These are phyloP conservation scores for Trigoniulus corallinus DNA, from an alignment of 1,140 invertebrate genomes.

Conservation along the genomic window DNA sequence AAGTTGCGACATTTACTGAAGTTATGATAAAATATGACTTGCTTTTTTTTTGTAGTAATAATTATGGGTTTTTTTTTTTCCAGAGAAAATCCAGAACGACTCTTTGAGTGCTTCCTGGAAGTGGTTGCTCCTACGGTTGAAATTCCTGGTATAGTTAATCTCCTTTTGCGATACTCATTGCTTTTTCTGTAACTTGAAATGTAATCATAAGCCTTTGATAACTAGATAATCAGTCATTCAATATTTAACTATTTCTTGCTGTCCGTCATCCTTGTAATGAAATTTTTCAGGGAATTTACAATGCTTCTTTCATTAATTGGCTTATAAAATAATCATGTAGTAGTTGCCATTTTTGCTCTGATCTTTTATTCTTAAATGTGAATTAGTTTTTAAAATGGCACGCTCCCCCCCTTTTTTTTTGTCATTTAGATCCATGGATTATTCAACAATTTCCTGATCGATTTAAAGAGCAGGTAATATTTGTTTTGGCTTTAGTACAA, in stretches of 20 bases:
- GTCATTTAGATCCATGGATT: conserved; percentile 40
- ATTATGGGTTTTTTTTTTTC: conserved; percentile 21
- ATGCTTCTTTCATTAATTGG: too few relatives aligned
- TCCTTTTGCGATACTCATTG: conserved; percentile 29
- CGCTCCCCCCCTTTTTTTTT: background rate
- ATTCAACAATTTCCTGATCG: conserved; percentile 55
- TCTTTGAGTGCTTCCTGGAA: conserved; percentile 72
- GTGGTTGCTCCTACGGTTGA: conserved; percentile 31
- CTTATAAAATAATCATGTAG: background rate
- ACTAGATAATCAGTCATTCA: too few relatives aligned
- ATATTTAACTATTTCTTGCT: too few relatives aligned
- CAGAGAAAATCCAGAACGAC: conserved; percentile 58
- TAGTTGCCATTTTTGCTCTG: background rate
- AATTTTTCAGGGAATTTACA: too few relatives aligned
- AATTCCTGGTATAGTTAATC: conserved; percentile 29
- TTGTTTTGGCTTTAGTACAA: too few relatives aligned
- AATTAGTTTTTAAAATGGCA: conserved; percentile 2
- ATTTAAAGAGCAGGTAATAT: conserved; percentile 40
- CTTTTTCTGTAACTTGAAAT: too few relatives aligned
- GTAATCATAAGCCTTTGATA: too few relatives aligned
- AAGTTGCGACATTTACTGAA: too few relatives aligned
- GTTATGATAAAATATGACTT: background rate
- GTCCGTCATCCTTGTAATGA: too few relatives aligned
- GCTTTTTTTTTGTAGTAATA: background rate
- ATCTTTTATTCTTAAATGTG: background rate